phyloP scores from a whole-genome alignment of 2,888 invertebrate species.

The Melinaea marsaeus region DNA sequence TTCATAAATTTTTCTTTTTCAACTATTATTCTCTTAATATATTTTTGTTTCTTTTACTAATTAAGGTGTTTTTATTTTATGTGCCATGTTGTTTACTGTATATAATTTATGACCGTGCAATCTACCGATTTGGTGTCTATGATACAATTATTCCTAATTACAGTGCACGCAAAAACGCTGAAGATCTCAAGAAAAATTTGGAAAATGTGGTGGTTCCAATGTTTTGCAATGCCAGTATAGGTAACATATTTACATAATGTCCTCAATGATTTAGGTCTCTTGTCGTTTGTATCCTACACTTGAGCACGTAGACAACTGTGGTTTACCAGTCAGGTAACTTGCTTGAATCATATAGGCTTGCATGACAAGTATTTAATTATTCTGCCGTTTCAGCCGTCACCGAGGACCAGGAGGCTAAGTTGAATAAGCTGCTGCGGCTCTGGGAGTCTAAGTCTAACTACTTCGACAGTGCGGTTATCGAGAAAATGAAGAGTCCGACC shows the following conservation, averaged over 20 bases:
- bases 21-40: constrained; percentile 20
- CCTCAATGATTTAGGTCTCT: constrained; percentile 69
- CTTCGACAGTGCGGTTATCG: constrained; percentile 88
- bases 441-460: constrained; percentile 98
- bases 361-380: constrained; percentile 65
- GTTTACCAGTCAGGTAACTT: constrained; percentile 72
- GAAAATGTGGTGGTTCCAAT: constrained; percentile 98
- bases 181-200: constrained; percentile 94
- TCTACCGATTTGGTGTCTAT: constrained; percentile 69
- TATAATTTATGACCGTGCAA: constrained; percentile 41
- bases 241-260: constrained; percentile 80
- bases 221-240: constrained; percentile 95
- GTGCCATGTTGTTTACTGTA: constrained; percentile 17
- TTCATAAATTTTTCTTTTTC: constrained; percentile 22
- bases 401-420: constrained; percentile 92
- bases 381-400: constrained; percentile 82
- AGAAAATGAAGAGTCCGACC: constrained; percentile 91
- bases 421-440: constrained; percentile 93
- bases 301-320: constrained; percentile 66
- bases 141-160: constrained; percentile 78
- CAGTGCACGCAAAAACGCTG: constrained; percentile 97
- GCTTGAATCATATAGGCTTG: constrained; percentile 57
- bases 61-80: background rate
- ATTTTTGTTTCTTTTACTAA: constrained; percentile 3
- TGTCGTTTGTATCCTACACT: constrained; percentile 65